Evolutionary conservation across 2,797 vertebrate species (phyloP).

Genomic region (Melanogrammus aeglefinus): DNA sequence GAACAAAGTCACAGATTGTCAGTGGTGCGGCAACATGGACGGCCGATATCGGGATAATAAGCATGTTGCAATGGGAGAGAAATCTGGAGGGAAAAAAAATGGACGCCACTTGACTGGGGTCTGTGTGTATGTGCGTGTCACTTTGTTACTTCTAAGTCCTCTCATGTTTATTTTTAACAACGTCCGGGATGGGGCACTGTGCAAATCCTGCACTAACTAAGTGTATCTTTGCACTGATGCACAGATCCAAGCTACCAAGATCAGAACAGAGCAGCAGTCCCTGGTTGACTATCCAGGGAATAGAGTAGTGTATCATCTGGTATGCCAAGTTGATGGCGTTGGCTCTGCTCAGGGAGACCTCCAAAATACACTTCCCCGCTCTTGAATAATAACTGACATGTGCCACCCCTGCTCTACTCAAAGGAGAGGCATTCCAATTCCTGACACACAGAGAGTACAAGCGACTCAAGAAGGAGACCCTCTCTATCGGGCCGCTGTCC

Average conservation of each 20-base stretch:
- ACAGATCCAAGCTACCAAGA: neutral
- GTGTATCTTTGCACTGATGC: neutral
- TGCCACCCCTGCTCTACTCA: neutral
- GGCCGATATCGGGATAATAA: conserved; percentile 60
- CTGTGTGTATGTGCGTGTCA: neutral
- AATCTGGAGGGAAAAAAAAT: conserved; percentile 31
- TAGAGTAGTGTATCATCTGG: neutral
- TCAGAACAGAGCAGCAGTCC: neutral
- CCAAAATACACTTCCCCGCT: neutral
- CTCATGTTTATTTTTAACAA: neutral
- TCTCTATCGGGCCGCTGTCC: neutral
- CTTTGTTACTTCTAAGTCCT: neutral
- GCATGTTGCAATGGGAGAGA: conserved; percentile 33
- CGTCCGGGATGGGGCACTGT: neutral
- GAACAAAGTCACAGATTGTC: conserved; percentile 54
- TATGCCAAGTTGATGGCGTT: neutral
- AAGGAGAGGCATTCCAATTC: neutral
- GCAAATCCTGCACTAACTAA: neutral
- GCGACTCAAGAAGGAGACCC: neutral
- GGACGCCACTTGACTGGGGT: conserved; percentile 6
- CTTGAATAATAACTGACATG: neutral
- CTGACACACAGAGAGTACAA: neutral
- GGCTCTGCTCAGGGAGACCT: neutral
- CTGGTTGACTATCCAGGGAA: neutral
- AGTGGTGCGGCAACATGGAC: conserved; percentile 45